Conservation (phyloP, 2,888 invertebrate genomes). For the Acanthopleura granulata region DNA sequence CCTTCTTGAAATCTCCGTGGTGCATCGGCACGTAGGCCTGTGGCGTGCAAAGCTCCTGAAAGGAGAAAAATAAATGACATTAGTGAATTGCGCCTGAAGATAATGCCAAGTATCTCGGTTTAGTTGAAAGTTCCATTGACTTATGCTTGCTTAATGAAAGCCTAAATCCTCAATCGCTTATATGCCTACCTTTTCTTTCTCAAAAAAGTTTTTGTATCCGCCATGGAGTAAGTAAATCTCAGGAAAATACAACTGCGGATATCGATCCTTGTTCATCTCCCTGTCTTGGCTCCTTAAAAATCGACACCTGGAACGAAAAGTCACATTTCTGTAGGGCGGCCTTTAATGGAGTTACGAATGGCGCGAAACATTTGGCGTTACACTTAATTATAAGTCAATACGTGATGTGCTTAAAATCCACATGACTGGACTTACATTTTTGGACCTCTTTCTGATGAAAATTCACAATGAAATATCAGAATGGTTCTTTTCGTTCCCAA, state of each 20-base stretch:
- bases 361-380: too few species aligned
- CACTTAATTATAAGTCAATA: too few species aligned
- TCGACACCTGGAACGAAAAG: slow-evolving; percentile 76
- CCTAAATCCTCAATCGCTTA: too few species aligned
- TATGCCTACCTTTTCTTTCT: slow-evolving; percentile 71
- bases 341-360: too few species aligned
- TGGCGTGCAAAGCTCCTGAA: slow-evolving; percentile 79
- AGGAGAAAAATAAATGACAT: slow-evolving; percentile 20
- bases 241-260: slow-evolving; percentile 89
- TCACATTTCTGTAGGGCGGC: too few species aligned
- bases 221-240: slow-evolving; percentile 94
- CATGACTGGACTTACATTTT: slow-evolving; percentile 79
- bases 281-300: slow-evolving; percentile 88
- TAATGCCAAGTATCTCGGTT: too few species aligned
- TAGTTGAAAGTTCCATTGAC: too few species aligned
- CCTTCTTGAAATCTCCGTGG: slow-evolving; percentile 82
- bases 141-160: too few species aligned
- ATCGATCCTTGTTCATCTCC: slow-evolving; percentile 81
- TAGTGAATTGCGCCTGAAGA: too few species aligned
- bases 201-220: slow-evolving; percentile 88
- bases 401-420: neutral
- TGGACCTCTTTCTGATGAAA: slow-evolving; percentile 94
- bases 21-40: slow-evolving; percentile 86
- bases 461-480: slow-evolving; percentile 96
- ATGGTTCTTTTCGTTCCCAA: slow-evolving; percentile 74